Base-by-base conservation (phyloP, 2,113 vertebrate species). In the Callipepla californica region DNA sequence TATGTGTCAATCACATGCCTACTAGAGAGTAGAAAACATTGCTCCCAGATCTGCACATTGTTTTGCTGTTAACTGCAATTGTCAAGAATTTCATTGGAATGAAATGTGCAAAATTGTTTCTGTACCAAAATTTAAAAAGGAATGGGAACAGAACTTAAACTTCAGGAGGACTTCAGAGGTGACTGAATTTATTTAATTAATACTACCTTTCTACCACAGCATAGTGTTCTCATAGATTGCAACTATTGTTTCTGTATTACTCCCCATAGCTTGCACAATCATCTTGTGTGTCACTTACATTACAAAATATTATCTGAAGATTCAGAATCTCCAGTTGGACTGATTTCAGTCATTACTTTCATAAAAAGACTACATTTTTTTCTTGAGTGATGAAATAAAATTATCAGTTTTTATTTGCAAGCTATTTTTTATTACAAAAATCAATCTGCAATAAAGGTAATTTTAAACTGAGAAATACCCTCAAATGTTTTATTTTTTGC, bases 351-450 rank as follows among this genome's bases (percentile, higher is more conserved):
- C 38, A 69, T 34, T 79, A 17, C 9, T 72, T 84, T 58, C 28
- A 66, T 62, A 23, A 68, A 73, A 79, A 22, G 38, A 11, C 53
- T 34, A 34, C 16, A 16, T 9, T 9, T 42, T 45, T 80, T 48
- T 16, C 47, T 21, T 6, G 30, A 63, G 36, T 25, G 59, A 7
- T n/a, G 40, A n/a, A 82, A 80, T 67, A 55, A 74, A 14, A 20
- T 67, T 92, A 70, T 87, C 80, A 85, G 32, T 3, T 94, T 85
- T 93, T 80, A 93, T 84, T 76, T 92, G 67, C 58, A 38, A 89
- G 6, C 12, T 63, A 45, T 23, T 42, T 94, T 34, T 62, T 61
- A 58, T 69, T 61, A 45, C 21, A 81, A 50, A 86, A 91, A 85
- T 70, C 40, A 66, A 85, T 85, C 86, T 92, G 82, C 67, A 81